Evolutionary conservation across 2,797 vertebrate genomes (phyloP), one percentile per base, ranked within the genome.

Genomic region (Rhinella marina): DNA sequence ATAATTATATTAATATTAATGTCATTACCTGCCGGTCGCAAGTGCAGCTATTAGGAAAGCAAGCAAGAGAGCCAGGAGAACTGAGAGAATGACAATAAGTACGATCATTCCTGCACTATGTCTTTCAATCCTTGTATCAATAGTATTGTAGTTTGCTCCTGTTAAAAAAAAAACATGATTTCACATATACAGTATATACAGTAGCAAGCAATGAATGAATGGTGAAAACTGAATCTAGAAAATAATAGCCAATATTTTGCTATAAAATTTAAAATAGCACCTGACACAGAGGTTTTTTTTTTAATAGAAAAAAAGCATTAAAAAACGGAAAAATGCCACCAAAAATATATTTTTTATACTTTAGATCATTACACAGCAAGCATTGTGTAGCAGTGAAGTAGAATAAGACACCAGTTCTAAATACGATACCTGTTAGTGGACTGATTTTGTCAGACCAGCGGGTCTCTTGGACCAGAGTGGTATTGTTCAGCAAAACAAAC

Each of bases 81-180:
- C 79, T 13, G 93, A 92, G 0, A 96, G 94, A 83, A 96, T 12
- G 41, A 92, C 89, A 0, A 92, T 48, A 19, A 95, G 91, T 72
- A 95, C 2, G 0, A 95, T 90, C 91, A 92, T 88, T 10, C 62
- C 84, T 0, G 92, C 92, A 11, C 91, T 87, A 0, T 27, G 90
- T 16, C 64, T 75, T 0, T 23, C 3, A 0, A 93, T 93, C 25
- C 8, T 57, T 0, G 91, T 90, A 72, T 93, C 90, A 0, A 95
- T 52, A 52, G 0, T 10, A 32, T 7, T 32, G 25, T 13, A 5
- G 23, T 23, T 82, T 0, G 19, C 27, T 82, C 7, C 88, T 89
- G 56, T 23, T 78, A 11, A 41, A 85, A 82, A 25, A 78, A 7
- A 0, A 48, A 76, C 41, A 41, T 41, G 41, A 41, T 14, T 61